Conservation (phyloP, 2,797 vertebrate species). For the Syncerus caffer region DNA sequence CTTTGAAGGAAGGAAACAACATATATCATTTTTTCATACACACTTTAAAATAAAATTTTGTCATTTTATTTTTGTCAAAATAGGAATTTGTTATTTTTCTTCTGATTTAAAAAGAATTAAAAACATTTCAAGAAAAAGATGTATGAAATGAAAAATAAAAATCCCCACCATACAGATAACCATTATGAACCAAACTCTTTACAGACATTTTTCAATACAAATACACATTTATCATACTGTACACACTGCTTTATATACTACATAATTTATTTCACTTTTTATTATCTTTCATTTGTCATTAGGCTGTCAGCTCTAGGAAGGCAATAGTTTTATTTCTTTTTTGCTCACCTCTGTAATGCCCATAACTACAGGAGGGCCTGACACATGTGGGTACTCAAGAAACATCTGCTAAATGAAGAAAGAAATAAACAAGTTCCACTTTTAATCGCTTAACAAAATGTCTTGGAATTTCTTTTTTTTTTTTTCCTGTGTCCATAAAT, state of each 20-base stretch:
- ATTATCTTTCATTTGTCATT: conserved; percentile 5
- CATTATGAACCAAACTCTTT: neutral
- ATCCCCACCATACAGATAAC: neutral
- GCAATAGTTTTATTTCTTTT: neutral
- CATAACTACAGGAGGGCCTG: neutral
- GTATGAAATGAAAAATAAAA: neutral
- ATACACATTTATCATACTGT: neutral
- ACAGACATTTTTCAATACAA: neutral
- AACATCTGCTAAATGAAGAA: neutral
- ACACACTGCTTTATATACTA: neutral
- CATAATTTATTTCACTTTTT: neutral
- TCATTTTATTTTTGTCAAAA: conserved; percentile 39
- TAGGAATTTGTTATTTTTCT: neutral
- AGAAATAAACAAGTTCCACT: neutral
- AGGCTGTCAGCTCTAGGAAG: neutral
- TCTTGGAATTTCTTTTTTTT: conserved; percentile 3
- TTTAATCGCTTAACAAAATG: neutral
- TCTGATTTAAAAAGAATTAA: conserved; percentile 17
- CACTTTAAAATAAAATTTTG: neutral
- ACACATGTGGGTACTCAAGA: neutral
- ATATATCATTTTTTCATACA: neutral
- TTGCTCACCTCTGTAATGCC: neutral
- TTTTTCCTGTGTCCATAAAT: neutral
- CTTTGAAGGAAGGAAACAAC: neutral
- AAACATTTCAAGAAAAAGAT: neutral